Evolutionary conservation across 2,888 invertebrate species (phyloP).

Genomic region (Eucera pruinosa): DNA sequence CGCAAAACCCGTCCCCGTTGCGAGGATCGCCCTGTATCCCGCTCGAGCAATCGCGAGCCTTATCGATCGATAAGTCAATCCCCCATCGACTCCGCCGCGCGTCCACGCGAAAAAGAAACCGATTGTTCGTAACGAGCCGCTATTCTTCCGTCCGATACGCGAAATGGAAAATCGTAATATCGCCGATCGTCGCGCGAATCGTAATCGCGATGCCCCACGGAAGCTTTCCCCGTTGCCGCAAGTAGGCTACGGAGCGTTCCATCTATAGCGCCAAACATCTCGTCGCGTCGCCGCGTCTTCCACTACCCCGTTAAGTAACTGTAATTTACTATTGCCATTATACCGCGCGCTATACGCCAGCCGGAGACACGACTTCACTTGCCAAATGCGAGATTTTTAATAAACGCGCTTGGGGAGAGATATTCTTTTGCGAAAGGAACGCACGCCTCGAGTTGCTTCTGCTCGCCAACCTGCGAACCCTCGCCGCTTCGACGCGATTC

Average conservation of each 20-base stretch:
- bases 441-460: background rate
- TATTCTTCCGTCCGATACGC: background rate
- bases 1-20: constrained; percentile 3
- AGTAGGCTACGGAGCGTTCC: background rate
- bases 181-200: no score
- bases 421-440: constrained; percentile 65
- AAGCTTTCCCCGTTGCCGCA: constrained; percentile 8
- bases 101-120: background rate
- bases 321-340: constrained; percentile 71
- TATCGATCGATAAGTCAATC: constrained; percentile 11
- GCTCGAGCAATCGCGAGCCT: background rate
- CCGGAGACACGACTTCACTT: constrained; percentile 75
- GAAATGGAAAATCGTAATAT: constrained; percentile 2
- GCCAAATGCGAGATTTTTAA: constrained; percentile 76
- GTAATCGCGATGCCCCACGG: background rate
- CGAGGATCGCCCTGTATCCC: background rate
- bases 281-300: constrained; percentile 42
- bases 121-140: constrained; percentile 14
- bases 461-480: no score
- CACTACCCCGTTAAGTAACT: constrained; percentile 66
- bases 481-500: no score
- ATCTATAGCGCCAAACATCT: constrained; percentile 10
- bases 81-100: background rate
- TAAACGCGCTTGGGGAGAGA: constrained; percentile 55
- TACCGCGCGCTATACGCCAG: constrained; percentile 71